phyloP scores from a whole-genome alignment of 2,888 invertebrate species.

The Crossocerus cetratus region DNA sequence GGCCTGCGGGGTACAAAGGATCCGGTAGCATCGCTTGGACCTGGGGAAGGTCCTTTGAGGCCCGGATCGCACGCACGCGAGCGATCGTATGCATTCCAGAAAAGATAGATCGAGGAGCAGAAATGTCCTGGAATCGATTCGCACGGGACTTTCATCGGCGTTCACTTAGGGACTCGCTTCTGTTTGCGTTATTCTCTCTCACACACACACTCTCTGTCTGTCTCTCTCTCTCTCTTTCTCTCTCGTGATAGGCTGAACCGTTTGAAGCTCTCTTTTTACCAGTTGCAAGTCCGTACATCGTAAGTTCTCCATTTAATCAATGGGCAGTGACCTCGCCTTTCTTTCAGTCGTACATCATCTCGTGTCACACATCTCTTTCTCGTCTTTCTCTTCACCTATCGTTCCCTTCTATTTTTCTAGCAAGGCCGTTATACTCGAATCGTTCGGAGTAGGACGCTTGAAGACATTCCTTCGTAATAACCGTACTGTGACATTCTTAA shows the following conservation, averaged over 20 bases:
- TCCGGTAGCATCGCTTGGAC: neutral
- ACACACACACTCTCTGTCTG: slow-evolving; percentile 1
- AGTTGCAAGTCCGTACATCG: slow-evolving; percentile 49
- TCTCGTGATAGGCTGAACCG: slow-evolving; percentile 30
- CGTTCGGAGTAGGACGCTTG: slow-evolving; percentile 62
- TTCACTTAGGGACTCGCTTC: slow-evolving; percentile 1
- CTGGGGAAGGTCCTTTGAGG: neutral
- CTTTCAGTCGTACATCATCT: slow-evolving; percentile 34
- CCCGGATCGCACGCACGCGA: slow-evolving; percentile 6
- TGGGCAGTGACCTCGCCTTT: slow-evolving; percentile 34
- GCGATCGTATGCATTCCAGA: slow-evolving; percentile 52
- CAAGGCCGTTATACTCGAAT: slow-evolving; percentile 51
- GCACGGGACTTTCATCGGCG: neutral
- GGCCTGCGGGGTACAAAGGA: slow-evolving; percentile 14
- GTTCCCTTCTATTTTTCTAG: slow-evolving; percentile 47
- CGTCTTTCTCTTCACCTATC: slow-evolving; percentile 10
- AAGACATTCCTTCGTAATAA: slow-evolving; percentile 74
- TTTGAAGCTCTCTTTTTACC: slow-evolving; percentile 25
- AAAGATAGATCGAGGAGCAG: slow-evolving; percentile 30
- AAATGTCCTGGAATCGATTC: slow-evolving; percentile 7
- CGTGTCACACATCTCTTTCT: slow-evolving; percentile 7
- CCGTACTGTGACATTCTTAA: slow-evolving; percentile 74
- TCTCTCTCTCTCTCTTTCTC: neutral
- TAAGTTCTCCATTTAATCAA: slow-evolving; percentile 50
- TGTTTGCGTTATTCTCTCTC: neutral